Percentiles rank a stretch among this genome's conserved stretches.
Conservation (phyloP, 2,888 invertebrate species). For the Fissipunctia ypsillon region DNA sequence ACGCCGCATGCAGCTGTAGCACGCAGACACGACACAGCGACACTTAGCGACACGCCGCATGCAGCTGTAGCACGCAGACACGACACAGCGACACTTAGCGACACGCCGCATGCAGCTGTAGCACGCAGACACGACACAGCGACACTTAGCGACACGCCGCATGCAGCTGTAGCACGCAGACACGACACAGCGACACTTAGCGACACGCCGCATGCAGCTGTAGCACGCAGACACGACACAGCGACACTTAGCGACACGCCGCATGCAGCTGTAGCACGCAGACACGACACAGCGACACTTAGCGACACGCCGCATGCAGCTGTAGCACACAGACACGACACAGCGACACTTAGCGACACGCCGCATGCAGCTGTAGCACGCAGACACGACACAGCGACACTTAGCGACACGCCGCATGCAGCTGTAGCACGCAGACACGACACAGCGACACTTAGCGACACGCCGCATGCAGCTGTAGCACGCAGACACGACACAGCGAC, state of each 20-base stretch:
- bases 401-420: not conserved
- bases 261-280: conserved; percentile 24
- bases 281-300: conserved; percentile 38
- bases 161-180: conserved; percentile 29
- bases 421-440: conserved; percentile 41
- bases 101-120: not conserved
- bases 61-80: conserved; percentile 32
- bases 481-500: conserved; percentile 44
- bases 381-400: conserved; percentile 43
- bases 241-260: conserved; percentile 12
- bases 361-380: conserved; percentile 14
- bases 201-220: not conserved
- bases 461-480: conserved; percentile 7
- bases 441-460: conserved; percentile 20
- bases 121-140: conserved; percentile 44
- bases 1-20: conserved; percentile 4
- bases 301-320: conserved; percentile 1
- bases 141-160: conserved; percentile 11
- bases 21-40: conserved; percentile 42
- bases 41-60: conserved; percentile 8
- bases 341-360: conserved; percentile 14
- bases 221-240: conserved; percentile 44
- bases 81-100: conserved; percentile 33
- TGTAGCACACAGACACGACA: conserved; percentile 24
- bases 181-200: conserved; percentile 35